Percentiles rank a stretch among this genome's conserved stretches.
Evolutionary conservation across 92 coral and sea anemone genomes (phyloP).

Genomic region (Zoanthus gigantus): DNA sequence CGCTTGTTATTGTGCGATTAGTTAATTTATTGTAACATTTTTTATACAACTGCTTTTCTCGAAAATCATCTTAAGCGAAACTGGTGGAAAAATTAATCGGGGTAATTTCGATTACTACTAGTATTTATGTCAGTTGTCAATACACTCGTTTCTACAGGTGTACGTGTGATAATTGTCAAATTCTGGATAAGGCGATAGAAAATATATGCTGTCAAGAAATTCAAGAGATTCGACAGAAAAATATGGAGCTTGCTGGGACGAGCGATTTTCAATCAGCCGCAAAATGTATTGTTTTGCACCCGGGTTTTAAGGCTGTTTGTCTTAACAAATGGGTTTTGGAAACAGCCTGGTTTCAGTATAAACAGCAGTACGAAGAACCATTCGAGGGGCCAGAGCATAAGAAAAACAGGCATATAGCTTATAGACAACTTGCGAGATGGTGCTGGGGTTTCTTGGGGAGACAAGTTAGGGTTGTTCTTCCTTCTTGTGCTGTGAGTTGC

Average conservation of each 20-base stretch:
- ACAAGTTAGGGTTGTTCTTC: constrained; percentile 22
- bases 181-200: constrained; percentile 38
- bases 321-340: constrained; percentile 31
- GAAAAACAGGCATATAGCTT: too few relatives aligned
- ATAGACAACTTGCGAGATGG: too few relatives aligned
- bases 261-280: constrained; percentile 25
- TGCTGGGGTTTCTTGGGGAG: constrained; percentile 54
- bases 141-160: constrained; percentile 47
- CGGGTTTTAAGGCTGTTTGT: constrained; percentile 58
- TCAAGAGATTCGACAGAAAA: neutral
- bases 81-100: neutral
- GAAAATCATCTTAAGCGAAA: neutral
- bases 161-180: constrained; percentile 55
- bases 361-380: constrained; percentile 57
- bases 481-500: constrained; percentile 74
- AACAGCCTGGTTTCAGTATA: constrained; percentile 72
- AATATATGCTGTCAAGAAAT: constrained; percentile 44
- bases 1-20: neutral
- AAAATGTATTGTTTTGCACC: constrained; percentile 63
- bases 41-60: constrained; percentile 2
- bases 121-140: neutral
- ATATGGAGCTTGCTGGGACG: constrained; percentile 38
- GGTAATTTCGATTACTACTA: neutral
- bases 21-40: neutral
- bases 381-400: constrained; percentile 65